Conservation (phyloP, 1,140 invertebrate species). For the Lasioglossum albipes region DNA sequence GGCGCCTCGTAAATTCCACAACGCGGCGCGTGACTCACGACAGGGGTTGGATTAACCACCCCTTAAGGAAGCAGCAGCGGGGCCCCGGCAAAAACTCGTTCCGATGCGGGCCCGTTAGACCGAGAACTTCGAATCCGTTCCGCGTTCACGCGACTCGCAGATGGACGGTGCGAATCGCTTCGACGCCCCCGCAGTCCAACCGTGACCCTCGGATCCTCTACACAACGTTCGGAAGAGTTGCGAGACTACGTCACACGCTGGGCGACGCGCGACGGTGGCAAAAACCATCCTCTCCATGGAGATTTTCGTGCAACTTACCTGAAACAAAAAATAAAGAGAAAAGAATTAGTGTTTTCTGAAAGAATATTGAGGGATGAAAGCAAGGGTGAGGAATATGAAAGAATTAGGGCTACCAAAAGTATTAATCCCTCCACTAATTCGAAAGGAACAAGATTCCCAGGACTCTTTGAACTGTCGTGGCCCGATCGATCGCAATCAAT, state of each 20-base stretch:
- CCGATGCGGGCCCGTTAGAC: conserved; percentile 15
- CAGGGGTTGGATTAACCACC: conserved; percentile 54
- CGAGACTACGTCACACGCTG: neutral
- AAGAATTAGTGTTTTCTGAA: too few relatives aligned
- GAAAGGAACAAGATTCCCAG: neutral
- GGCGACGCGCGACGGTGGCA: neutral
- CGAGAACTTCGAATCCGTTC: conserved; percentile 37
- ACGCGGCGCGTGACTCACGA: conserved; percentile 58
- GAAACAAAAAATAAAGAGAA: too few relatives aligned
- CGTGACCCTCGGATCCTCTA: neutral
- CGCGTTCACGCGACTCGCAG: conserved; percentile 32
- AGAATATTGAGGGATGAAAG: too few relatives aligned
- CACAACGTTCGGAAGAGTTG: neutral
- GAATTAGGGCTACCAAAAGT: too few relatives aligned
- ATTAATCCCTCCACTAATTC: neutral
- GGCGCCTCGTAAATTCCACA: conserved; percentile 61
- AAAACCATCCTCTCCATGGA: too few relatives aligned
- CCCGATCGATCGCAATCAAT: conserved; percentile 53
- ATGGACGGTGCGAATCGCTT: conserved; percentile 27
- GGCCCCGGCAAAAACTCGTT: conserved; percentile 19
- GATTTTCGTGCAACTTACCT: too few relatives aligned
- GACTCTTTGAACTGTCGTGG: neutral
- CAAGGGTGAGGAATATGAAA: too few relatives aligned
- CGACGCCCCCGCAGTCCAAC: conserved; percentile 33
- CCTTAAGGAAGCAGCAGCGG: neutral